Conservation (phyloP, 2,888 invertebrate genomes). For the Eugnorisma glareosa region DNA sequence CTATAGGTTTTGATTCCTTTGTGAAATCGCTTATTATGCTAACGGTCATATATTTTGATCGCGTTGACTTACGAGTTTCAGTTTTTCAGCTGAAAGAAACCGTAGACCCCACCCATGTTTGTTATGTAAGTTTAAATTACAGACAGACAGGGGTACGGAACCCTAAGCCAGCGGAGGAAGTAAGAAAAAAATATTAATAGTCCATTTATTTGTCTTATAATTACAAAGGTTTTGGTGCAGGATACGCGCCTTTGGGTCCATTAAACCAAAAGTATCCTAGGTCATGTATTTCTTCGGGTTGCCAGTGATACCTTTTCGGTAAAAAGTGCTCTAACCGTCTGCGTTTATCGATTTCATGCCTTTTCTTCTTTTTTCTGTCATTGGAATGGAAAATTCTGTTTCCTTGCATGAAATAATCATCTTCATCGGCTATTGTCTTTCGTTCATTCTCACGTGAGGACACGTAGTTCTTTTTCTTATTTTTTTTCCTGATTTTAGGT, state of each 20-base stretch:
- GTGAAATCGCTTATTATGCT: too few species aligned
- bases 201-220: not conserved
- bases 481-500: not conserved
- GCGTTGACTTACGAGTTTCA: too few species aligned
- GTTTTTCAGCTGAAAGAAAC: too few species aligned
- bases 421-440: not conserved
- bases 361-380: not conserved
- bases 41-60: too few species aligned
- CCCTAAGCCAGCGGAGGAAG: not conserved
- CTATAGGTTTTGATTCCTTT: too few species aligned
- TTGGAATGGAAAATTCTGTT: conserved; percentile 18
- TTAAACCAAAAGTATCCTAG: conserved; percentile 81
- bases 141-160: too few species aligned
- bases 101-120: too few species aligned
- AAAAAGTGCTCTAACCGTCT: conserved; percentile 74
- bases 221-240: conserved; percentile 2
- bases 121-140: too few species aligned
- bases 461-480: not conserved
- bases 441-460: not conserved
- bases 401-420: conserved; percentile 31
- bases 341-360: conserved; percentile 37
- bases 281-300: conserved; percentile 69
- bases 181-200: not conserved
- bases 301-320: conserved; percentile 81
- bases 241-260: conserved; percentile 75